Conservation (phyloP, 1,140 invertebrate species). For the Episyrphus balteatus region DNA sequence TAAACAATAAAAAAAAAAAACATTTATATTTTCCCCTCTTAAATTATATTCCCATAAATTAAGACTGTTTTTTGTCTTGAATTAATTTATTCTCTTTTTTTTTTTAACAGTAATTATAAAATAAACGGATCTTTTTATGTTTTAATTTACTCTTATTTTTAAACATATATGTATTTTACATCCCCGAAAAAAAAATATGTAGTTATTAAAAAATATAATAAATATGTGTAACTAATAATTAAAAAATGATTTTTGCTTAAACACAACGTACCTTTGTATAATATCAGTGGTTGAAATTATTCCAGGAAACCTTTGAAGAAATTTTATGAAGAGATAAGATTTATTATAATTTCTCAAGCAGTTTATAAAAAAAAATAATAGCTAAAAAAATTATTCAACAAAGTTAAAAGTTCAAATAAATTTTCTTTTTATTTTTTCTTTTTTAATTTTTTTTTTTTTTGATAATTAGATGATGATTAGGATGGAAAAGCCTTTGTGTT, state of each 20-base stretch:
- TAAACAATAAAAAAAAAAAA: neutral
- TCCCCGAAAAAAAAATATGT: no score
- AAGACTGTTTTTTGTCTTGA: no score
- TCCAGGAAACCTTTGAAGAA: constrained; percentile 36
- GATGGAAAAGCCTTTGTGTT: constrained; percentile 38
- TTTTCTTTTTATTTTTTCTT: constrained; percentile 4
- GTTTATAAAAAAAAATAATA: neutral
- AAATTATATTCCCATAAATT: neutral
- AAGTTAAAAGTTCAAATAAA: constrained; percentile 5
- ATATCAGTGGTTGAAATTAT: constrained; percentile 37
- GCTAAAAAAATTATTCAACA: neutral
- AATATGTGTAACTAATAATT: neutral
- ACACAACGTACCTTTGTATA: constrained; percentile 34
- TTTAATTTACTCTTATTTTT: no score
- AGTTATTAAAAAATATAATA: neutral
- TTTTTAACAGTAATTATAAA: no score
- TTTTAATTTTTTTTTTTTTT: constrained; percentile 11
- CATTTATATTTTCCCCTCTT: neutral
- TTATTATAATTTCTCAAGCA: neutral
- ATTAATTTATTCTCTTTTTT: no score
- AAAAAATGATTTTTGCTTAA: neutral
- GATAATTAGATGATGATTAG: constrained; percentile 37
- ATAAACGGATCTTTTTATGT: no score
- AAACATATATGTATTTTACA: no score
- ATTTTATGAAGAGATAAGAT: constrained; percentile 32